These are phyloP conservation scores for Creontiades dilutus DNA, from an alignment of 2,888 invertebrate genomes.

Conservation along the genomic window DNA sequence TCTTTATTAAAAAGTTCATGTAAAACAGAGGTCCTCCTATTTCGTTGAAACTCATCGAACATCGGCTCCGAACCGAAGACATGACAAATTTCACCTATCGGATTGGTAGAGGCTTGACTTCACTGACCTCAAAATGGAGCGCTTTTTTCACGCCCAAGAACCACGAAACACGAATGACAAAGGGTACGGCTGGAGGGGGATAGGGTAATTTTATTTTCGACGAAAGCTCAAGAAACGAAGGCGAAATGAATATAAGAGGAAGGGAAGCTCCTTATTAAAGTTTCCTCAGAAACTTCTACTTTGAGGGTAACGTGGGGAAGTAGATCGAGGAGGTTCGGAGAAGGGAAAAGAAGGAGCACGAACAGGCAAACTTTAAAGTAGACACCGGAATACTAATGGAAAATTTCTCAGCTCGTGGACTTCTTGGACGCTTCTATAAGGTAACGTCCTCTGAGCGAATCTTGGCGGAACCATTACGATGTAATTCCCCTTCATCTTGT, in stretches of 20 bases:
- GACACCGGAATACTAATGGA: conserved; percentile 70
- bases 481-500: not conserved
- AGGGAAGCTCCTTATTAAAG: conserved; percentile 58
- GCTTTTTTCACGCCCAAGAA: conserved; percentile 54
- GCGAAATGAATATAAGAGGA: not conserved
- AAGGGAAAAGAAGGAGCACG: not conserved
- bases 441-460: conserved; percentile 21
- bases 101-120: conserved; percentile 17
- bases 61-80: too few relatives aligned
- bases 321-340: conserved; percentile 11
- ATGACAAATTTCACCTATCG: not conserved
- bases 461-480: conserved; percentile 10
- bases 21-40: too few relatives aligned
- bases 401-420: conserved; percentile 70
- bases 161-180: not conserved
- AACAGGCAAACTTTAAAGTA: conserved; percentile 66
- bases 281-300: conserved; percentile 60
- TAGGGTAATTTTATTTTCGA: conserved; percentile 69
- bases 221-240: conserved; percentile 44
- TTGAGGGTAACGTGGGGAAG: conserved; percentile 38
- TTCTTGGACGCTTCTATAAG: conserved; percentile 6
- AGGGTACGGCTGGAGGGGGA: conserved; percentile 10
- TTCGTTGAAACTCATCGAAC: too few relatives aligned
- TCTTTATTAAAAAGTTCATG: too few relatives aligned
- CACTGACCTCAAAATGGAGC: not conserved